phyloP scores from a whole-genome alignment of 2,113 vertebrate species.

The Salvelinus alpinus region DNA sequence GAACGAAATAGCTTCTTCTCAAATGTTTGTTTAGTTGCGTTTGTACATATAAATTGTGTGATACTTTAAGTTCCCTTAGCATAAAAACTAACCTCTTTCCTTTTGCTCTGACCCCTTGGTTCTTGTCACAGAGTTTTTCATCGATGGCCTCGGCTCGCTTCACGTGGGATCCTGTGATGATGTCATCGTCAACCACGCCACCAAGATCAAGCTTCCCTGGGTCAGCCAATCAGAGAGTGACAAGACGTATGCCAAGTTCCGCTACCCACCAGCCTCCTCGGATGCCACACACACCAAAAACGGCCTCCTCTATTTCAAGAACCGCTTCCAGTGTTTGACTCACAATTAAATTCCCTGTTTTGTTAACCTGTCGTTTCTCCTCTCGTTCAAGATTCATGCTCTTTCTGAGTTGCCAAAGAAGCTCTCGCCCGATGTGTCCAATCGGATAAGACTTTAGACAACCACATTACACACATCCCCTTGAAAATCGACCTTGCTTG shows the following conservation, averaged over 20 bases:
- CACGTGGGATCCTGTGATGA: constrained; percentile 91
- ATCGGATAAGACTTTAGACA: constrained; percentile 41
- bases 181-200: constrained; percentile 86
- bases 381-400: constrained; percentile 35
- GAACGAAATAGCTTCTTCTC: not conserved
- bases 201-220: constrained; percentile 90
- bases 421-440: constrained; percentile 18
- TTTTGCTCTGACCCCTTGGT: not conserved
- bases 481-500: constrained; percentile 13
- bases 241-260: constrained; percentile 83
- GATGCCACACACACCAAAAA: constrained; percentile 75
- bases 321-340: constrained; percentile 88
- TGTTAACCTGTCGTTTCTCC: constrained; percentile 11
- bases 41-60: not conserved
- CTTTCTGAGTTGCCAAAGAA: constrained; percentile 66
- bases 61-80: not conserved
- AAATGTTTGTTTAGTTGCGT: not conserved
- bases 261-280: constrained; percentile 80
- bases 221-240: constrained; percentile 73
- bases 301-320: constrained; percentile 88
- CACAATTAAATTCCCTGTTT: constrained; percentile 68
- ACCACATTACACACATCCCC: constrained; percentile 23
- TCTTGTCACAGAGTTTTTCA: constrained; percentile 84
- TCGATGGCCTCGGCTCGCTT: constrained; percentile 87
- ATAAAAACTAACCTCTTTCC: not conserved